phyloP scores from a whole-genome alignment of 2,888 invertebrate genomes.

The Eupsilia transversa region DNA sequence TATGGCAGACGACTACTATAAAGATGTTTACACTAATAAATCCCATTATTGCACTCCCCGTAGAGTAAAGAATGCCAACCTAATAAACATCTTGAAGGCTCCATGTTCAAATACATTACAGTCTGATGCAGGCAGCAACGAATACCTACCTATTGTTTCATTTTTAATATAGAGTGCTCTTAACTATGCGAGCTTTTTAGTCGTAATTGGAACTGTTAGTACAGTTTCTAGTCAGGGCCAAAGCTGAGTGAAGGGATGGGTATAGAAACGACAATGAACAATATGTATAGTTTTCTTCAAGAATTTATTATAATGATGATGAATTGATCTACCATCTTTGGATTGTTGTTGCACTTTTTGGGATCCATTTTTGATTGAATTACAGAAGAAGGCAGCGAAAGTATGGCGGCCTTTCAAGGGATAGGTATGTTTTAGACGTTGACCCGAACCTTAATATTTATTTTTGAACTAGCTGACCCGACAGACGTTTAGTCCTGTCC shows the following conservation, averaged over 20 bases:
- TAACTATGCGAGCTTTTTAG: conserved; percentile 8
- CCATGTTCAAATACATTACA: conserved; percentile 41
- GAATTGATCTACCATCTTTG: background rate
- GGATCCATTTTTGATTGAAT: background rate
- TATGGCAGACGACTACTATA: conserved; percentile 38
- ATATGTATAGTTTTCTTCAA: conserved; percentile 1
- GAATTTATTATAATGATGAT: background rate
- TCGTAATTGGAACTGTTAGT: background rate
- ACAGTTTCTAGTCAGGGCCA: background rate
- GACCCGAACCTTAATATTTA: background rate
- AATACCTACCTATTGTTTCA: background rate
- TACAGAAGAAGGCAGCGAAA: background rate
- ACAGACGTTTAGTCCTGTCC: too few relatives aligned
- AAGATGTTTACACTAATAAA: conserved; percentile 58
- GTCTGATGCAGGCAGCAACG: conserved; percentile 22
- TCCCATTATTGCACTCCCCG: conserved; percentile 56
- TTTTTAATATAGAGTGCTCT: background rate
- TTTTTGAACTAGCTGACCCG: too few relatives aligned
- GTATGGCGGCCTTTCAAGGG: background rate
- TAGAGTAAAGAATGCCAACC: conserved; percentile 54
- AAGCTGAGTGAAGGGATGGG: background rate
- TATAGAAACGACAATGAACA: background rate
- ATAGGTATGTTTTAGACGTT: background rate
- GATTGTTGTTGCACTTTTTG: background rate
- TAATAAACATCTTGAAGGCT: conserved; percentile 38